These are phyloP conservation scores for Neosilurus hyrtlii DNA, from an alignment of 2,797 vertebrate species.

Conservation along the genomic window DNA sequence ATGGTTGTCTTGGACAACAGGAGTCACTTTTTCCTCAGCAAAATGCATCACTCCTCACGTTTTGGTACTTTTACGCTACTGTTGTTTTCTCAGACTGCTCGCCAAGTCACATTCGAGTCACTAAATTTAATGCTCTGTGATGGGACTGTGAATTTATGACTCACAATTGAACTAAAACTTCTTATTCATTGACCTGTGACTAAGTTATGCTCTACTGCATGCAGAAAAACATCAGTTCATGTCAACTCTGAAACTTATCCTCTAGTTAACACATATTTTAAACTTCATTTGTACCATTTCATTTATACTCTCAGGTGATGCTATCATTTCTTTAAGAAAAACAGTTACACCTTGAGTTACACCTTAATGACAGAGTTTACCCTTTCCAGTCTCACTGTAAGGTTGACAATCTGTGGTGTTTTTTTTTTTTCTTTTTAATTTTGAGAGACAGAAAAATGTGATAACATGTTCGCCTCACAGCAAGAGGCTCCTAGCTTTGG, in stretches of 20 bases:
- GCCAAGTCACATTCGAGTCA: conserved; percentile 5
- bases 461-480: no score
- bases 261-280: neutral
- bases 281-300: neutral
- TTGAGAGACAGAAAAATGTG: no score
- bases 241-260: neutral
- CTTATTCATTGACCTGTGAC: neutral
- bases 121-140: neutral
- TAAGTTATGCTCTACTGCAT: neutral
- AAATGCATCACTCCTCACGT: neutral
- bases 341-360: neutral
- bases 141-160: neutral
- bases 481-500: no score
- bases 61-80: neutral
- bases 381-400: neutral
- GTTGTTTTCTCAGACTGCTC: neutral
- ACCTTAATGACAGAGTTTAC: neutral
- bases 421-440: neutral
- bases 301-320: neutral
- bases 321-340: neutral
- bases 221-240: neutral
- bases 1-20: neutral
- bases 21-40: neutral
- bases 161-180: neutral
- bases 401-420: neutral